Base-by-base conservation (phyloP, 1,140 invertebrate genomes). In the Drosophila nebulosa region DNA sequence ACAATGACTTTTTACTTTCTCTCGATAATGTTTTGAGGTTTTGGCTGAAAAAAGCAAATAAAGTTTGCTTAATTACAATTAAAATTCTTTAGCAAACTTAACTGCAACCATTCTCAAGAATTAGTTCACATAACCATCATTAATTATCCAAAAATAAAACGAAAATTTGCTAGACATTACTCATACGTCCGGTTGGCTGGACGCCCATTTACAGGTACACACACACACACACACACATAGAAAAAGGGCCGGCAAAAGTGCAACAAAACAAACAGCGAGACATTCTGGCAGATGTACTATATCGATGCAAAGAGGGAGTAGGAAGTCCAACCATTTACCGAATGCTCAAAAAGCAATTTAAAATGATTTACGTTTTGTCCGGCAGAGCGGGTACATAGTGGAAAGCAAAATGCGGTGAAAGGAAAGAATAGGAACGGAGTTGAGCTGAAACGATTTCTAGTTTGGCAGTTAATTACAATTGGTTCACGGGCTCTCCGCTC, bases 301-400 rank as follows among this genome's bases (percentile, higher is more conserved):
- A 71, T 56, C 57, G 39, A 18, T 74, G 21, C 14, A 12, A 60
- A 50, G 50, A 36, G n/a, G 24, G 21, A 51, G 27, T 18, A 36
- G 69, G 39, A 32, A 57, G 52, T 61, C 50, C 68, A 59, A 27
- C 60, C 74, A 81, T 83, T 83, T 83, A 70, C 66, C 39, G 71
- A 83, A 85, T 77, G 67, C 70, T 83, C 78, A 78, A 83, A 86
- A 83, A 75, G 81, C 81, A 88, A 86, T 86, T 86, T 74, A 78
- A 78, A 86, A 86, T 86, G 81, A 86, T 86, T 86, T 86, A 86
- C 78, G 81, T 78, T 65, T 39, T 51, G 39, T 46, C 26, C 66
- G 27, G 22, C 24, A 59, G 36, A 24, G 18, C n/a, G 16, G 22
- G 22, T 36, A 16, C 24, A 56, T 51, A 39, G 42, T 24, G 16